phyloP scores from a whole-genome alignment of 2,797 vertebrate genomes.

The Oophaga sylvatica region DNA sequence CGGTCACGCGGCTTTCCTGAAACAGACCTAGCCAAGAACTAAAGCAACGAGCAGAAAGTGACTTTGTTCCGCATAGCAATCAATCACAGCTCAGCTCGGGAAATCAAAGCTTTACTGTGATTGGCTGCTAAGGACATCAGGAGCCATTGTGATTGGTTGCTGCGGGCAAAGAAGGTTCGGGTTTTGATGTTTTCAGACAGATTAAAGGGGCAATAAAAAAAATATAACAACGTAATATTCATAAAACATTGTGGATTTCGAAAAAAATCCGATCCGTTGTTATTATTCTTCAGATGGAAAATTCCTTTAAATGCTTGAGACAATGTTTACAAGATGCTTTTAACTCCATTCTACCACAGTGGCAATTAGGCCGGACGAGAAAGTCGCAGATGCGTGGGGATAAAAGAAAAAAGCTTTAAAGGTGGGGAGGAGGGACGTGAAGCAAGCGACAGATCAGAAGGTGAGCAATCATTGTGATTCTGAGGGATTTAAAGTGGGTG shows the following conservation, averaged over 20 bases:
- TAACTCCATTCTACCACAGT: neutral
- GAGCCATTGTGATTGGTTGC: neutral
- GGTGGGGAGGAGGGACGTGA: neutral
- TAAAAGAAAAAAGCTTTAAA: conserved; percentile 64
- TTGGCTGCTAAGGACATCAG: neutral
- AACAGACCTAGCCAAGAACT: too few species aligned
- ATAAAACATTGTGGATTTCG: neutral
- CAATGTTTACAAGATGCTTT: conserved; percentile 34
- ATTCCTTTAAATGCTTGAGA: conserved; percentile 12
- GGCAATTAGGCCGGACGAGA: neutral
- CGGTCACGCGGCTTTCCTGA: too few species aligned
- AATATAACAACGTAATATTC: neutral
- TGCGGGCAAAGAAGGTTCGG: too few species aligned
- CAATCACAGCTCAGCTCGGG: neutral
- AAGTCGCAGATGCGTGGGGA: conserved; percentile 37
- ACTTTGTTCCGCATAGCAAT: neutral
- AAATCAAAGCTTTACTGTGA: neutral
- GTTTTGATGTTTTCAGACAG: neutral
- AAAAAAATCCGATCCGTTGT: neutral
- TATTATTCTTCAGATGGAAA: neutral
- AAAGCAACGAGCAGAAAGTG: too few species aligned
- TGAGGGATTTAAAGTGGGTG: conserved; percentile 48
- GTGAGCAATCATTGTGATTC: conserved; percentile 45
- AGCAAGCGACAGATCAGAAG: conserved; percentile 15
- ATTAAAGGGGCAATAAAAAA: neutral